Evolutionary conservation across 2,797 vertebrate species (phyloP).

Genomic region (Amniataba percoides): DNA sequence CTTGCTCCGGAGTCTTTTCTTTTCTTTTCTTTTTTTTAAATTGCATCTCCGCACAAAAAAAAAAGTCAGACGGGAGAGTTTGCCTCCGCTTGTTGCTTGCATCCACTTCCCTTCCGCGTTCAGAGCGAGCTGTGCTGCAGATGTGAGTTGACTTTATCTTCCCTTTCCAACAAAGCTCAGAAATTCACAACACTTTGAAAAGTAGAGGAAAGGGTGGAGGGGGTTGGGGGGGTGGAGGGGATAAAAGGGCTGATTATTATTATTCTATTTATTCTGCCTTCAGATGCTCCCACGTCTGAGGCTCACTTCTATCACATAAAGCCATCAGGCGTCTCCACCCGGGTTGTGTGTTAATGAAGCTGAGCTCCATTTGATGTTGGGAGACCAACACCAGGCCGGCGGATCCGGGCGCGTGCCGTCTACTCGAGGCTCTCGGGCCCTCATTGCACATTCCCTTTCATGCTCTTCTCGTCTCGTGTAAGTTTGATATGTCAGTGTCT

Average conservation of each 20-base stretch:
- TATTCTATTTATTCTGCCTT: neutral
- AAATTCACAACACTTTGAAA: constrained; percentile 3
- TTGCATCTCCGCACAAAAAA: neutral
- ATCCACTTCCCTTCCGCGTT: constrained; percentile 24
- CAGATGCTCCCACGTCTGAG: too few relatives aligned
- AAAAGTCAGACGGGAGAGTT: constrained; percentile 31
- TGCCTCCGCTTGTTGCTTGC: constrained; percentile 71
- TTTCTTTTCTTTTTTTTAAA: neutral
- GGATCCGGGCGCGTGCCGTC: constrained; percentile 5
- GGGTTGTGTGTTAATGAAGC: constrained; percentile 13
- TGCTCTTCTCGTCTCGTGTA: constrained; percentile 36
- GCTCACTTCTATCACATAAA: neutral
- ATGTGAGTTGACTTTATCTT: constrained; percentile 37
- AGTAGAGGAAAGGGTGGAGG: neutral
- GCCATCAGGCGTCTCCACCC: neutral
- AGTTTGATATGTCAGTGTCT: constrained; percentile 29
- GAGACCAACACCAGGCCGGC: neutral
- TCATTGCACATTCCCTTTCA: constrained; percentile 61
- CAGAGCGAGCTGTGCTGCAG: constrained; percentile 36
- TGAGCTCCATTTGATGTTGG: constrained; percentile 24
- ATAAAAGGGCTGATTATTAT: too few relatives aligned
- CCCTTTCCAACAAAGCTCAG: neutral
- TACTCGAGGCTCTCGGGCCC: constrained; percentile 41
- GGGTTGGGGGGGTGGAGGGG: too few relatives aligned
- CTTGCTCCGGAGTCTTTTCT: constrained; percentile 16